A percentile compares a stretch with the other conserved stretches of the same genome.
Conservation (phyloP, 2,888 invertebrate species). For the Sarcophaga subvicina region DNA sequence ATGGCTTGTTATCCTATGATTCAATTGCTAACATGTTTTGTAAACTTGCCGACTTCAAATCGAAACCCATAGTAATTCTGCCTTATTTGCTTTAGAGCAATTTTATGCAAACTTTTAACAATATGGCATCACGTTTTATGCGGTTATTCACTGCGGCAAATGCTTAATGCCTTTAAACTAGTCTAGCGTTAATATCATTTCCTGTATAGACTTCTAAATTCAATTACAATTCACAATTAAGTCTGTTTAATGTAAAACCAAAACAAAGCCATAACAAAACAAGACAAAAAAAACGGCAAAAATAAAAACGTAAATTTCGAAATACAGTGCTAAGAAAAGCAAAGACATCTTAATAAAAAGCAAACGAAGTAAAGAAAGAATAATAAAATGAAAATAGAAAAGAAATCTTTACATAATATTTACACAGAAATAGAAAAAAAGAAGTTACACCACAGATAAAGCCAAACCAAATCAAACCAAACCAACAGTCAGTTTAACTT, state of each 20-base stretch:
- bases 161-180: slow-evolving; percentile 5
- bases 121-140: not conserved
- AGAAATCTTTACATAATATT: slow-evolving; percentile 41
- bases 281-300: slow-evolving; percentile 13
- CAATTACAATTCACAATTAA: slow-evolving; percentile 21
- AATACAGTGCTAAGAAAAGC: slow-evolving; percentile 39
- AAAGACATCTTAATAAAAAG: slow-evolving; percentile 31
- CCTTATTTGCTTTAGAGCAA: no score
- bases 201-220: slow-evolving; percentile 42
- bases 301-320: slow-evolving; percentile 17
- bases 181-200: slow-evolving; percentile 23
- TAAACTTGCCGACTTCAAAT: no score
- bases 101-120: no score
- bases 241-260: not conserved
- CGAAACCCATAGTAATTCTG: no score
- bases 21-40: no score
- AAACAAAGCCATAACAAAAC: not conserved
- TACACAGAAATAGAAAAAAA: slow-evolving; percentile 20
- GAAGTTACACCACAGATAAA: slow-evolving; percentile 32
- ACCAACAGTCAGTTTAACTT: slow-evolving; percentile 28
- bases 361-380: slow-evolving; percentile 7
- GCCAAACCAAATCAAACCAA: slow-evolving; percentile 1
- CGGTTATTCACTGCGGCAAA: not conserved
- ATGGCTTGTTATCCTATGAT: no score
- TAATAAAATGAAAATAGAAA: not conserved